These are phyloP conservation scores for Temnothorax ravouxi DNA, from an alignment of 2,888 invertebrate genomes.

Conservation along the genomic window DNA sequence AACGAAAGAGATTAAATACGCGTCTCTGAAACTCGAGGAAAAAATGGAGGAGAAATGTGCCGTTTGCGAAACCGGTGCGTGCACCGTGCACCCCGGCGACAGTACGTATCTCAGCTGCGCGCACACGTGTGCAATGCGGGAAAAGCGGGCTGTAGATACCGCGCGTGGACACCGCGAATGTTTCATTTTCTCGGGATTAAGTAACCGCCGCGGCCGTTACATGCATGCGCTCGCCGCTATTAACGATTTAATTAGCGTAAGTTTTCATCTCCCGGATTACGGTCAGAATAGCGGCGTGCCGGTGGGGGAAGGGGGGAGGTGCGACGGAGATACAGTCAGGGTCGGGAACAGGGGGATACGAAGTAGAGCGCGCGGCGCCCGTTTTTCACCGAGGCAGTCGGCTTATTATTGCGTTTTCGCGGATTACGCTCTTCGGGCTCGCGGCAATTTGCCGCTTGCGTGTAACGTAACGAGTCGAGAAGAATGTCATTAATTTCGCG, in stretches of 20 bases:
- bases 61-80: slow-evolving; percentile 37
- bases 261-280: slow-evolving; percentile 85
- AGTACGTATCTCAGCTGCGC: slow-evolving; percentile 58
- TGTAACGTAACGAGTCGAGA: slow-evolving; percentile 55
- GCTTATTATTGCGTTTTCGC: slow-evolving; percentile 81
- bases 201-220: slow-evolving; percentile 83
- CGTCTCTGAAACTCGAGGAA: not conserved
- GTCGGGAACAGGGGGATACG: slow-evolving; percentile 2
- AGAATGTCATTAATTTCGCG: slow-evolving; percentile 56
- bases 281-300: slow-evolving; percentile 55
- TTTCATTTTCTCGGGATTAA: slow-evolving; percentile 85
- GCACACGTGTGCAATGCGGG: slow-evolving; percentile 64
- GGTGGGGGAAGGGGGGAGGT: slow-evolving; percentile 25
- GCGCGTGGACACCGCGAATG: slow-evolving; percentile 76
- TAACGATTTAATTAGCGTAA: slow-evolving; percentile 86
- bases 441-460: slow-evolving; percentile 78
- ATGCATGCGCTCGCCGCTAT: slow-evolving; percentile 83
- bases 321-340: not conserved
- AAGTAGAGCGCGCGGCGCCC: slow-evolving; percentile 60
- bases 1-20: slow-evolving; percentile 50
- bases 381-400: slow-evolving; percentile 77
- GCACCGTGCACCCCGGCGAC: slow-evolving; percentile 11
- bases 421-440: slow-evolving; percentile 75
- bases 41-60: slow-evolving; percentile 21
- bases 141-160: slow-evolving; percentile 74